These are phyloP conservation scores for Phenganax stokvisi DNA, from an alignment of 92 coral and sea anemone genomes.

Conservation along the genomic window DNA sequence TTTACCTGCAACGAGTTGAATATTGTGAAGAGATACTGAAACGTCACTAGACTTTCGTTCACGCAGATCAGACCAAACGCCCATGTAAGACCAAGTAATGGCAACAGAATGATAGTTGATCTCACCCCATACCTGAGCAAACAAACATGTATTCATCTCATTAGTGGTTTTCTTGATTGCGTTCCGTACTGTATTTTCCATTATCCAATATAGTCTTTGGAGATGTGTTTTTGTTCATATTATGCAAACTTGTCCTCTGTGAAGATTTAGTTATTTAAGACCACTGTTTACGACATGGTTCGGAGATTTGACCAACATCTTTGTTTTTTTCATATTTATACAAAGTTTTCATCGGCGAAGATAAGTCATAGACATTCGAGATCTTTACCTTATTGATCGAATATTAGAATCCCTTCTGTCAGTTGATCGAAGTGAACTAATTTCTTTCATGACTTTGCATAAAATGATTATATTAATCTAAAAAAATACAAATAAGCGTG, in stretches of 20 bases:
- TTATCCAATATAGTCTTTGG: no score
- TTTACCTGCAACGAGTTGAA: constrained; percentile 88
- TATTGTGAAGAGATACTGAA: constrained; percentile 85
- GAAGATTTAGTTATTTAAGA: no score
- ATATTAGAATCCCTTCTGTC: not conserved
- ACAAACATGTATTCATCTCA: not conserved
- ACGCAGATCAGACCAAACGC: constrained; percentile 76
- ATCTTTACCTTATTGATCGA: constrained; percentile 25
- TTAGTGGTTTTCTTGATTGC: not conserved
- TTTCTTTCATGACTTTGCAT: constrained; percentile 35
- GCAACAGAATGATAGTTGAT: constrained; percentile 53
- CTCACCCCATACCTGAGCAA: constrained; percentile 4
- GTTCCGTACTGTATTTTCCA: no score
- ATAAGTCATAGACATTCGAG: no score
- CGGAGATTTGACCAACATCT: not conserved
- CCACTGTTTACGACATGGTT: no score
- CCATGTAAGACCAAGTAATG: constrained; percentile 94
- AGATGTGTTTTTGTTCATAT: no score
- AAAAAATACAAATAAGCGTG: not conserved
- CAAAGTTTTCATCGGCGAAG: not conserved
- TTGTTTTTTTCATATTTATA: not conserved
- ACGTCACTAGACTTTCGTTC: constrained; percentile 63
- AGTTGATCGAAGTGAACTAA: not conserved
- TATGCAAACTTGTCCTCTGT: no score
- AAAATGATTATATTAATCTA: constrained; percentile 25